Evolutionary conservation across 1,140 invertebrate genomes (phyloP).

Genomic region (Stratiolaelaps scimitus): DNA sequence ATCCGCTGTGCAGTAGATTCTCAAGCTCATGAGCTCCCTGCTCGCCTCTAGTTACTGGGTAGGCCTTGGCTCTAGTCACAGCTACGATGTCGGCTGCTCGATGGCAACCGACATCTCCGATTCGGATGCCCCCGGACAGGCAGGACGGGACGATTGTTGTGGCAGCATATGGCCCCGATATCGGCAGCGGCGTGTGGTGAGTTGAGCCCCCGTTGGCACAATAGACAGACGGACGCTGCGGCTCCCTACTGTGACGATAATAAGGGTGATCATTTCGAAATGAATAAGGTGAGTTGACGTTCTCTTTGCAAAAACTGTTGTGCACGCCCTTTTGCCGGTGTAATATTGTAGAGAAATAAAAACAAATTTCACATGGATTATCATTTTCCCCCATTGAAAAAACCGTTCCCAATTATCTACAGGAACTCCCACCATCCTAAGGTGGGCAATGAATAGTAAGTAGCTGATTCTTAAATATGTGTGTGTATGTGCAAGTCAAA

Average conservation of each 20-base stretch:
- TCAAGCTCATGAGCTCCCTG: constrained; percentile 25
- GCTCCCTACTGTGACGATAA: background rate
- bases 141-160: background rate
- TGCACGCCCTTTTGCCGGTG: too few relatives aligned
- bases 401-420: too few relatives aligned
- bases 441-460: too few relatives aligned
- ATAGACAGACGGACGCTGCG: background rate
- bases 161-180: constrained; percentile 12
- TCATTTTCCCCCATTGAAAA: too few relatives aligned
- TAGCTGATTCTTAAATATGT: too few relatives aligned
- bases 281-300: too few relatives aligned
- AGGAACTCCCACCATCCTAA: too few relatives aligned
- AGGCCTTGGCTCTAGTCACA: background rate
- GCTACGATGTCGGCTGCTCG: background rate
- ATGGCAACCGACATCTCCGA: background rate
- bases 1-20: constrained; percentile 12
- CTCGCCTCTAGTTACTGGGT: constrained; percentile 1
- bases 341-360: too few relatives aligned
- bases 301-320: too few relatives aligned
- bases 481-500: too few relatives aligned
- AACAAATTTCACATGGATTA: too few relatives aligned
- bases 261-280: too few relatives aligned
- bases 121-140: background rate
- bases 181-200: background rate
- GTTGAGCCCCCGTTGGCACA: background rate